Conservation (phyloP, 2,888 invertebrate species). For the Oscheius sp. region DNA sequence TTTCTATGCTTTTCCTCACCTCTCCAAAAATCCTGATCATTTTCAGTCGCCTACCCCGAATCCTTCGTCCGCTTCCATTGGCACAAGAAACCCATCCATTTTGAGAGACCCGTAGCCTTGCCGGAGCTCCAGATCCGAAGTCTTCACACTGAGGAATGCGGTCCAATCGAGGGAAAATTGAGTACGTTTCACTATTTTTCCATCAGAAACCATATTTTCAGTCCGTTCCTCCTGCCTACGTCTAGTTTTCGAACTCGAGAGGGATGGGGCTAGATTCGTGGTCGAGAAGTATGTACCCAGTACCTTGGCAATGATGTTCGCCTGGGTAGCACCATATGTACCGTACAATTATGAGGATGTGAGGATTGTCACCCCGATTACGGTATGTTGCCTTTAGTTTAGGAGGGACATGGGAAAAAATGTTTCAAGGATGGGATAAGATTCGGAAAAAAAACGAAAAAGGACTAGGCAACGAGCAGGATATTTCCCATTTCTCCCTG, state of each 20-base stretch:
- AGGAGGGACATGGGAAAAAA: neutral
- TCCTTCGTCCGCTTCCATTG: constrained; percentile 66
- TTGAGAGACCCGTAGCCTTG: constrained; percentile 56
- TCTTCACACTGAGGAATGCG: constrained; percentile 61
- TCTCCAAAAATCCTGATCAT: neutral
- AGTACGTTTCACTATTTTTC: constrained; percentile 40
- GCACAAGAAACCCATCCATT: constrained; percentile 60
- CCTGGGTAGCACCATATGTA: constrained; percentile 70
- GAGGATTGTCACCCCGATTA: constrained; percentile 72
- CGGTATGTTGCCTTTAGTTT: constrained; percentile 48
- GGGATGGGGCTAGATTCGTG: constrained; percentile 68
- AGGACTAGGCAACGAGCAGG: too few species aligned
- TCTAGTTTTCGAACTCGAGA: constrained; percentile 63
- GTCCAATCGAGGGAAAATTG: constrained; percentile 63
- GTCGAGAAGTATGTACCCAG: constrained; percentile 68
- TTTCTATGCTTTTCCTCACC: neutral
- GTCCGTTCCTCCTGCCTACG: constrained; percentile 70
- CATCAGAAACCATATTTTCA: constrained; percentile 41
- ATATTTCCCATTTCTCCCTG: too few species aligned
- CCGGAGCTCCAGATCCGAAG: constrained; percentile 67
- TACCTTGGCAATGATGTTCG: constrained; percentile 70
- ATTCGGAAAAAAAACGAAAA: too few species aligned
- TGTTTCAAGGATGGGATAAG: neutral
- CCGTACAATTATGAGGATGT: constrained; percentile 73
- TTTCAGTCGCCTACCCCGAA: constrained; percentile 70